Base-by-base conservation (phyloP, 37 sponge, comb jelly and placozoan species). In the Haliclona indistincta region DNA sequence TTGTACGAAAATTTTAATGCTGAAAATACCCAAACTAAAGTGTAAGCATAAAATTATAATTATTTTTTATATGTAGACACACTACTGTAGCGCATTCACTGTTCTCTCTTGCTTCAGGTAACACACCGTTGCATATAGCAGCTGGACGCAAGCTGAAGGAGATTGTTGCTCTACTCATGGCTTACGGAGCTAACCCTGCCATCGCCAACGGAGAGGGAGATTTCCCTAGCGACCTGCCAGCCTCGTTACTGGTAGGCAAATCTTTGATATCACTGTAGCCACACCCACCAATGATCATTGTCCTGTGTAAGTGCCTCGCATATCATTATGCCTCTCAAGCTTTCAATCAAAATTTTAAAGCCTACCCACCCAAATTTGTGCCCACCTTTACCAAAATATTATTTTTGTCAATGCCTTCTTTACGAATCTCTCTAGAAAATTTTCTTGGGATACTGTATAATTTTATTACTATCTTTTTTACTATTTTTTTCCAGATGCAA, bases 71-170 rank as follows among this genome's bases (percentile, higher is more conserved):
- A n/a, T n/a, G n/a, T n/a, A n/a, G n/a, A n/a, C n/a, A n/a, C n/a
- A n/a, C n/a, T n/a, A n/a, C n/a, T n/a, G n/a, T n/a, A n/a, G n/a
- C n/a, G n/a, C n/a, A n/a, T n/a, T n/a, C n/a, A 20, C 2, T 68
- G 15, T 25, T 52, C 45, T 36, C 34, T 38, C 73, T 13, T 6
- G 10, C 38, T 43, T n/a, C 75, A 83, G 89, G 93, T 11, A 88
- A 84, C 74, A 93, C 93, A 23, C 93, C 93, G 1, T 82, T 93
- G n/a, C 93, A 93, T 69, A 72, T 93, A 53, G 93, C 88, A 20
- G 85, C 93, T 53, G 93, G 93, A 23, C 60, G 89, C 41, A 76
- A 77, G 47, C 78, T 88, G 65, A 88, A 93, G 62, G 93, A 93
- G 36, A 93, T 93, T 42, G 93, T 93, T 44, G 89, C 93, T 7